Conservation (phyloP, 2,113 vertebrate genomes). For the Psammodynastes pulverulentus region DNA sequence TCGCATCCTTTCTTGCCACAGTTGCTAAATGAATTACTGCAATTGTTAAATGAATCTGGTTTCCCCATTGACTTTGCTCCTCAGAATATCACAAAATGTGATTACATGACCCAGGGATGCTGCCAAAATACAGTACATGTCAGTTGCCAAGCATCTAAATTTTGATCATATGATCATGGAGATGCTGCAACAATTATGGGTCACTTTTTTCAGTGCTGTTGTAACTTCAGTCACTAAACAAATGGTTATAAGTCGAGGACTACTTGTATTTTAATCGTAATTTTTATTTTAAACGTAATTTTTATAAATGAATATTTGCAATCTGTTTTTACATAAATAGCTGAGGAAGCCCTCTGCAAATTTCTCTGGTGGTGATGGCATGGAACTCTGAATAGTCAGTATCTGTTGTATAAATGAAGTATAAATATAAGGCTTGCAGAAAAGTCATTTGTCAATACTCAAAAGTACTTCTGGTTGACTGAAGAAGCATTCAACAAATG, state of each 20-base stretch:
- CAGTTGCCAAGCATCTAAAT: neutral
- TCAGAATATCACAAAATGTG: neutral
- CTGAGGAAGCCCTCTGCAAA: neutral
- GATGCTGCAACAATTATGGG: neutral
- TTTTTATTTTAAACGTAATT: neutral
- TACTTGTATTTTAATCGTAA: neutral
- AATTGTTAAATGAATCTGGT: neutral
- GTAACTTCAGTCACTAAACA: neutral
- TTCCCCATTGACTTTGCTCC: neutral
- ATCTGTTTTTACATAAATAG: neutral
- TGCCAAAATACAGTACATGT: neutral
- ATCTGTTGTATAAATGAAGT: neutral
- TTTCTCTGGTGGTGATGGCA: neutral
- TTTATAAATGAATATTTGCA: neutral
- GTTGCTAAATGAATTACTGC: neutral
- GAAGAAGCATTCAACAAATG: neutral
- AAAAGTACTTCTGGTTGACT: neutral
- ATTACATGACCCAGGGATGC: neutral
- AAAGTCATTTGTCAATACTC: neutral
- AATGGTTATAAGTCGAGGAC: neutral
- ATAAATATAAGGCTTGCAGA: neutral
- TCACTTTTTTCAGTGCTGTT: neutral
- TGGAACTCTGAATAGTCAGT: neutral
- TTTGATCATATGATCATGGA: neutral
- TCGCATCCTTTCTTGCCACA: neutral